A percentile compares a stretch with the other conserved stretches of the same genome.
Conservation (phyloP, 2,113 vertebrate genomes). For the Grallaria varia region DNA sequence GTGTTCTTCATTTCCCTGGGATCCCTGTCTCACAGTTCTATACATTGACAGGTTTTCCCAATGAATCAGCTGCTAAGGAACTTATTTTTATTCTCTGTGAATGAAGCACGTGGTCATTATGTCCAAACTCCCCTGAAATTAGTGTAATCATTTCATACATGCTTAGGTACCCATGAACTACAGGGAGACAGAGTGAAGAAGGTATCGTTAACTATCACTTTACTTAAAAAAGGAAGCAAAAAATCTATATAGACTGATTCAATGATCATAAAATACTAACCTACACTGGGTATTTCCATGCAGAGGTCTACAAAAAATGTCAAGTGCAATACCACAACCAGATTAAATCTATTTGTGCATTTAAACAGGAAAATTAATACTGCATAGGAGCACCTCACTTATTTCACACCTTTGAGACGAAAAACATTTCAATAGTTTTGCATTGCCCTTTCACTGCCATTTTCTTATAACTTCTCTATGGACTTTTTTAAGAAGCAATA, state of each 20-base stretch:
- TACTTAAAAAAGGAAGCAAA: background rate
- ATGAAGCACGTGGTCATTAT: background rate
- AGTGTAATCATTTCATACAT: accelerated
- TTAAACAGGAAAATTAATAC: background rate
- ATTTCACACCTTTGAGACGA: background rate
- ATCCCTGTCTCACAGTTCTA: background rate
- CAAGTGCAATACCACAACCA: background rate
- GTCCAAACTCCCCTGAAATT: background rate
- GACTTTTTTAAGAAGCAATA: background rate
- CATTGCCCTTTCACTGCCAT: background rate
- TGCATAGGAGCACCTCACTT: background rate
- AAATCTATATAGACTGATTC: background rate
- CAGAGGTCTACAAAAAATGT: background rate
- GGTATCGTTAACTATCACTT: background rate
- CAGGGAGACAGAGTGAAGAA: background rate
- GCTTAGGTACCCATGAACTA: background rate
- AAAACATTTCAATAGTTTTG: background rate
- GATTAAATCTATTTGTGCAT: background rate
- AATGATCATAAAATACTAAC: background rate
- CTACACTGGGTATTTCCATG: background rate
- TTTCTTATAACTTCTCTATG: background rate
- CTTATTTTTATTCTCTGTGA: background rate
- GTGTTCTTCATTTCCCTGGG: background rate
- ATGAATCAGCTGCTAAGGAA: background rate
- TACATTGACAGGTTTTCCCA: background rate